A percentile compares a stretch with the other conserved stretches of the same genome.
Evolutionary conservation across 2,113 vertebrate species (phyloP).

Genomic region (Danionella cerebrum): DNA sequence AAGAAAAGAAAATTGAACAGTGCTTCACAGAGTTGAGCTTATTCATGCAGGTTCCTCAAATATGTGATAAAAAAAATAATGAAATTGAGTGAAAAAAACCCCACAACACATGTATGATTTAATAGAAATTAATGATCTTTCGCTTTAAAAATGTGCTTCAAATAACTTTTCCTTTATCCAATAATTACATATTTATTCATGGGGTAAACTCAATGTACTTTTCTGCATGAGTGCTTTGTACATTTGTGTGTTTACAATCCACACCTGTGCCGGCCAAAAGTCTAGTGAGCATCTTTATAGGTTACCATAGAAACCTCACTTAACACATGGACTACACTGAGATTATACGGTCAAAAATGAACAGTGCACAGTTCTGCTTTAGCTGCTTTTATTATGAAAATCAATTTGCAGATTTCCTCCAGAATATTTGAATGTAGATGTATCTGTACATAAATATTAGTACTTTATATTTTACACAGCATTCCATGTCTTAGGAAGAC

Average conservation of each 20-base stretch:
- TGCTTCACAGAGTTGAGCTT: background rate
- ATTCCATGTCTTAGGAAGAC: slow-evolving; percentile 69
- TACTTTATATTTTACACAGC: slow-evolving; percentile 59
- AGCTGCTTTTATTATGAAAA: slow-evolving; percentile 65
- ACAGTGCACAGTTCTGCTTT: too few relatives aligned
- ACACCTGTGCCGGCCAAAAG: slow-evolving; percentile 49
- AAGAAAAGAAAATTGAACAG: background rate
- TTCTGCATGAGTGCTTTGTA: background rate
- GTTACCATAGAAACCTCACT: slow-evolving; percentile 55
- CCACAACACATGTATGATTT: too few relatives aligned
- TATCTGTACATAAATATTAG: slow-evolving; percentile 22
- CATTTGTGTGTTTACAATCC: slow-evolving; percentile 23
- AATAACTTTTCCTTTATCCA: too few relatives aligned
- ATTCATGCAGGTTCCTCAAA: background rate
- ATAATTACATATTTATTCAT: too few relatives aligned
- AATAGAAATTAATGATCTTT: too few relatives aligned
- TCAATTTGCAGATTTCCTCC: slow-evolving; percentile 60
- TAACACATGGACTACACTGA: slow-evolving; percentile 38
- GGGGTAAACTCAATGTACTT: background rate
- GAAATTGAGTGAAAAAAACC: too few relatives aligned
- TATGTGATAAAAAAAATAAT: too few relatives aligned
- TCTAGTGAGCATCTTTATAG: slow-evolving; percentile 41
- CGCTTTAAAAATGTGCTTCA: too few relatives aligned
- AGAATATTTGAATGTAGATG: slow-evolving; percentile 50
- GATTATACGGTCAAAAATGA: too few relatives aligned